phyloP scores from a whole-genome alignment of 2,113 vertebrate genomes.

The Nematolebias whitei region DNA sequence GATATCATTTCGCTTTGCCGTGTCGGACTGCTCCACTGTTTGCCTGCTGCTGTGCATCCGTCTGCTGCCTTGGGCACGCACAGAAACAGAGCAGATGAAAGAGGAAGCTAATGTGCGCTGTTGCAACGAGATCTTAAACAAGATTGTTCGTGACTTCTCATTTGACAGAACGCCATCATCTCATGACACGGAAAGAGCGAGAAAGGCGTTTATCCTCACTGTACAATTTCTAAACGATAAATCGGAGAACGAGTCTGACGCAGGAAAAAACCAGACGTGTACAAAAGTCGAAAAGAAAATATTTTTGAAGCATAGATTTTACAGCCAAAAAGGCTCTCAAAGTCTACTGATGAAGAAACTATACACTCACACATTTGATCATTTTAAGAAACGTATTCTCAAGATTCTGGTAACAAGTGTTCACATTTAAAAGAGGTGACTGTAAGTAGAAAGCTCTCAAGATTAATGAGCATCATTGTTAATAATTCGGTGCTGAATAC shows the following conservation, averaged over 20 bases:
- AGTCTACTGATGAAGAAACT: slow-evolving; percentile 4
- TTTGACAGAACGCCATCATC: slow-evolving; percentile 37
- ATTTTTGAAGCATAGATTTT: background rate
- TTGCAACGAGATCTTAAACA: slow-evolving; percentile 59
- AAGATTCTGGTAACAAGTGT: slow-evolving; percentile 37
- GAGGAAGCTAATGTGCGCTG: slow-evolving; percentile 35
- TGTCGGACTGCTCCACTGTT: slow-evolving; percentile 49
- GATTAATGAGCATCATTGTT: slow-evolving; percentile 68
- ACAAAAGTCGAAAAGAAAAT: background rate
- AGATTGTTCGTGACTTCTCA: slow-evolving; percentile 55
- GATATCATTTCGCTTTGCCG: slow-evolving; percentile 44
- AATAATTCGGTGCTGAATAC: slow-evolving; percentile 69
- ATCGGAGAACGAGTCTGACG: background rate
- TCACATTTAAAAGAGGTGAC: slow-evolving; percentile 40
- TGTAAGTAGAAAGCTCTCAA: slow-evolving; percentile 54
- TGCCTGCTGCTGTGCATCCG: slow-evolving; percentile 48
- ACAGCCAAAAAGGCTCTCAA: background rate
- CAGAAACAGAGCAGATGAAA: slow-evolving; percentile 49
- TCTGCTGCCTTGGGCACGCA: slow-evolving; percentile 45
- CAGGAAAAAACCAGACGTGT: background rate
- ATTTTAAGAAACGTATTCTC: slow-evolving; percentile 30
- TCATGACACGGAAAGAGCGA: slow-evolving; percentile 22
- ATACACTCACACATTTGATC: slow-evolving; percentile 4
- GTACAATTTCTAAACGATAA: background rate
- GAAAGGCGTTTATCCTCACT: slow-evolving; percentile 17